Percentiles rank a stretch among this genome's conserved stretches.
phyloP scores from a whole-genome alignment of 2,797 vertebrate species.

The Syngnathus rostellatus region DNA sequence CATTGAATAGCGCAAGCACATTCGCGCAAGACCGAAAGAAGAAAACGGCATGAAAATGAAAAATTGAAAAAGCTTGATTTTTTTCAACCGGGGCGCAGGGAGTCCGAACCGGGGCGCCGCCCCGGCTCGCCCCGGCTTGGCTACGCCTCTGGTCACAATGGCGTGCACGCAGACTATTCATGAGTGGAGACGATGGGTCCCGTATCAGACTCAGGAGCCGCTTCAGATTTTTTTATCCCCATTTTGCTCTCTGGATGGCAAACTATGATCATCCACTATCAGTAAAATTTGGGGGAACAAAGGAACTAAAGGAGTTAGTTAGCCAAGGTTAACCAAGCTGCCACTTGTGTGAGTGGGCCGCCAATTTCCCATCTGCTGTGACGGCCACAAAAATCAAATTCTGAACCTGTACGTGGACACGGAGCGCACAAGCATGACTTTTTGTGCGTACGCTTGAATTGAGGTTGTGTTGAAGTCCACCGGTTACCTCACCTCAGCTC shows the following conservation, averaged over 20 bases:
- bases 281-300: background rate
- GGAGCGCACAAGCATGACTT: slow-evolving; percentile 32
- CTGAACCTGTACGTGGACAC: background rate
- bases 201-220: slow-evolving; percentile 19
- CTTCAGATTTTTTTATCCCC: background rate
- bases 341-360: too few relatives aligned
- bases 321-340: too few relatives aligned
- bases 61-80: too few relatives aligned
- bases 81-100: too few relatives aligned
- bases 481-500: slow-evolving; percentile 8
- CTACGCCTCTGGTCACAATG: background rate
- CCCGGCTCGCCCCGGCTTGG: too few relatives aligned
- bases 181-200: background rate
- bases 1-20: too few relatives aligned
- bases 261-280: background rate
- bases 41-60: too few relatives aligned
- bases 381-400: slow-evolving; percentile 16
- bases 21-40: too few relatives aligned
- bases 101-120: too few relatives aligned
- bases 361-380: slow-evolving; percentile 9
- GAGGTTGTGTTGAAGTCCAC: slow-evolving; percentile 3
- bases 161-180: background rate
- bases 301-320: too few relatives aligned
- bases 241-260: background rate
- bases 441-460: slow-evolving; percentile 10